Percentiles rank a stretch among this genome's conserved stretches.
These are phyloP conservation scores for Delia radicum DNA, from an alignment of 1,140 invertebrate species.

Conservation along the genomic window DNA sequence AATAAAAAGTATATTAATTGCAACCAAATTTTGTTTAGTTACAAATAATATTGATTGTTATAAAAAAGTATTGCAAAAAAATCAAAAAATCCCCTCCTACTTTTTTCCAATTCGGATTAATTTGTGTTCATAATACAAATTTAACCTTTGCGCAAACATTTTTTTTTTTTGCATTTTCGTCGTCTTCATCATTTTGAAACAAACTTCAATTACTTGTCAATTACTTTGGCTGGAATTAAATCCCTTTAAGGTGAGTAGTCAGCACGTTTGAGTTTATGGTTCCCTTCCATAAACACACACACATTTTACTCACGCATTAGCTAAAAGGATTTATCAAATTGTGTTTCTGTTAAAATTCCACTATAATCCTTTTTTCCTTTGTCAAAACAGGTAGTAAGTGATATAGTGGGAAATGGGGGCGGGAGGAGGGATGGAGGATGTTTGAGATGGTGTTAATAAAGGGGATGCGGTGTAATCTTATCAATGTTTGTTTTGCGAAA, in stretches of 20 bases:
- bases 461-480: background rate
- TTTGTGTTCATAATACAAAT: background rate
- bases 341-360: background rate
- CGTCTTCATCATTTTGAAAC: background rate
- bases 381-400: no score
- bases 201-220: slow-evolving; percentile 3
- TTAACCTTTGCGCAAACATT: background rate
- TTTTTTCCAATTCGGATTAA: background rate
- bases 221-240: slow-evolving; percentile 1
- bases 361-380: background rate
- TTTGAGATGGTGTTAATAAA: background rate
- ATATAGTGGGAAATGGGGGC: no score
- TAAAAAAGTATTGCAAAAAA: no score
- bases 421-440: no score
- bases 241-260: background rate
- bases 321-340: background rate
- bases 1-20: no score
- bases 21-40: background rate
- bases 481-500: background rate
- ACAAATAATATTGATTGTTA: no score
- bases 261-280: background rate
- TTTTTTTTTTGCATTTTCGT: background rate
- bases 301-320: no score
- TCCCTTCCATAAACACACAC: background rate
- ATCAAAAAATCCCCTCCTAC: background rate